A percentile compares a stretch with the other conserved stretches of the same genome.
Conservation (phyloP, 2,888 invertebrate genomes). For the Eilema caniola region DNA sequence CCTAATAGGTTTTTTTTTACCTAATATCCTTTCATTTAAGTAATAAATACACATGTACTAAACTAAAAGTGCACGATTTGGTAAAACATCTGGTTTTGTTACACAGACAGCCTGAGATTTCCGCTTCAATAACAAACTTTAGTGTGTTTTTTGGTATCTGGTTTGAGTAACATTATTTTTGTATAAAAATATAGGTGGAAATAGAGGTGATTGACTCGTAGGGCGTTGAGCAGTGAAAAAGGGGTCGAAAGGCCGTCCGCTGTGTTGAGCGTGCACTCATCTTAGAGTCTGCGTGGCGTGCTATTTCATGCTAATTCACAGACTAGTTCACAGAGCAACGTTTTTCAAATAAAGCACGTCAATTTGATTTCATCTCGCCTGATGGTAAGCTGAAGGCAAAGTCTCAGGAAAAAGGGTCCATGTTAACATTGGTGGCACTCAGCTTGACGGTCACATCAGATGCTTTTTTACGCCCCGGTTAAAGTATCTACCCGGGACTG, state of each 20-base stretch:
- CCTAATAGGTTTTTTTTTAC: too few relatives aligned
- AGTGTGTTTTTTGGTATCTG: slow-evolving; percentile 12
- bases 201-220: neutral
- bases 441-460: too few relatives aligned
- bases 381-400: too few relatives aligned
- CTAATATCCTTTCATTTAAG: too few relatives aligned
- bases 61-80: neutral
- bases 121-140: slow-evolving; percentile 1
- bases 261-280: neutral
- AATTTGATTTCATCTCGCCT: too few relatives aligned
- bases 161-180: slow-evolving; percentile 5
- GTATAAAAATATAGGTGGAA: neutral
- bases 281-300: neutral
- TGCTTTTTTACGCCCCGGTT: too few relatives aligned
- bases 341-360: too few relatives aligned
- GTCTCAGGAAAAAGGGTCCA: too few relatives aligned
- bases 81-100: neutral
- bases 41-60: neutral
- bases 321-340: too few relatives aligned
- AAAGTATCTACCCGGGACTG: too few relatives aligned
- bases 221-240: neutral
- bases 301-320: too few relatives aligned
- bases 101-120: neutral
- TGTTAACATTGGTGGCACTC: too few relatives aligned
- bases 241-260: neutral